Base-by-base conservation (phyloP, 2,888 invertebrate species). In the Formica aserva region DNA sequence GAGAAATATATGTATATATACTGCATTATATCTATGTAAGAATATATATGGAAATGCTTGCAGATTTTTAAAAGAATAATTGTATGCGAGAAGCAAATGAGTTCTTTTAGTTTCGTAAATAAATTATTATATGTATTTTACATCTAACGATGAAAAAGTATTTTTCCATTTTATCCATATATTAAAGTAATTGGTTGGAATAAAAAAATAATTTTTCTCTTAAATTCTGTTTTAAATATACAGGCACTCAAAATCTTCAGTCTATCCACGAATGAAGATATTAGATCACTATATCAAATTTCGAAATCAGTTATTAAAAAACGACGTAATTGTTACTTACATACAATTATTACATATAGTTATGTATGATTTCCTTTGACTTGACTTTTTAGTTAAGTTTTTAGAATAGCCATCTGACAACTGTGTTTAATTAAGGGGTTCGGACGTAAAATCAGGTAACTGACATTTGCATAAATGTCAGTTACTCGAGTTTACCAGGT, bases 391-490 rank as follows among this genome's bases (percentile, higher is more conserved):
- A 32, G 48, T 38, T 41, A 71, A 62, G 32, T 62, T 71, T 29
- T 13, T n/a, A 60, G 60, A 80, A 80, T 48, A 45, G 71, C 72
- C 71, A 80, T 22, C 48, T 45, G 78, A 80, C 78, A 80, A 80
- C 78, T 62, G 35, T 80, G 78, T 80, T 72, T 80, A 80, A 80
- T 80, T 80, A 80, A 80, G 48, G 78, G 72, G 78, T 72, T 80
- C 26, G 60, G 35, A 60, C 72, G 72, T 80, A 80, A 80, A 80
- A 80, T 80, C 78, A 80, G 78, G 78, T 72, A 80, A 80, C 78
- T 80, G 78, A 80, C 78, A 80, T 80, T 80, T 80, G 60, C 78
- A 80, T 80, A 80, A 80, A 80, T 80, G 78, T 80, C 78, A 71
- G 78, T 80, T 80, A 45, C 78, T 62, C 45, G 72, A 80, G 78